Evolutionary conservation across 2,113 vertebrate genomes (phyloP).

Genomic region (Trogon melanurus): DNA sequence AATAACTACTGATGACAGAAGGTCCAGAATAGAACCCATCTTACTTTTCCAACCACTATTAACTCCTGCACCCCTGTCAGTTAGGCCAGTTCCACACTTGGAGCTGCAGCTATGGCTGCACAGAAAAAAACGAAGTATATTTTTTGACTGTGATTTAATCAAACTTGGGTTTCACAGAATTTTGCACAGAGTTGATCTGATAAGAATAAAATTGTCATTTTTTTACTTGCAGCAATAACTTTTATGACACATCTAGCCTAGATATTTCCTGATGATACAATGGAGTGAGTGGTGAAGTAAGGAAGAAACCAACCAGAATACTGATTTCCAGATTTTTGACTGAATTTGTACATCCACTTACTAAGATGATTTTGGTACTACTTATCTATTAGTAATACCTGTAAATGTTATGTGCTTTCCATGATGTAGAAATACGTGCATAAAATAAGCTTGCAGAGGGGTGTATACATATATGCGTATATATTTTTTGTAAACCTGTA

Average conservation of each 20-base stretch:
- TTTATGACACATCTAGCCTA: not conserved
- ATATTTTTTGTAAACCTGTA: not conserved
- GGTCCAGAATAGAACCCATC: not conserved
- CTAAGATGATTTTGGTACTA: not conserved
- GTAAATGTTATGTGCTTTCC: not conserved
- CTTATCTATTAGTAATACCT: not conserved
- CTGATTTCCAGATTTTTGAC: not conserved
- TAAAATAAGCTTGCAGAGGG: not conserved
- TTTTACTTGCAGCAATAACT: not conserved
- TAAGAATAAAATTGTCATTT: not conserved
- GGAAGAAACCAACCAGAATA: not conserved
- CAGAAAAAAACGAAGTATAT: not conserved
- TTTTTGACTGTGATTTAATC: not conserved
- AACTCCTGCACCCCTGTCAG: not conserved
- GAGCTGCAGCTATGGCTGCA: not conserved
- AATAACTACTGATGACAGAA: slow-evolving; percentile 25
- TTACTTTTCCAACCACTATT: not conserved
- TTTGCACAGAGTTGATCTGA: not conserved
- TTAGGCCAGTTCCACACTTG: not conserved
- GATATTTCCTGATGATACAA: not conserved
- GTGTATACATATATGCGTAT: not conserved
- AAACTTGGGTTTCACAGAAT: not conserved
- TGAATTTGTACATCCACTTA: not conserved
- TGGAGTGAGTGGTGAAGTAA: not conserved
- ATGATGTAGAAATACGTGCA: not conserved